Base-by-base conservation (phyloP, 2,888 invertebrate genomes). In the Sesamia inferens region DNA sequence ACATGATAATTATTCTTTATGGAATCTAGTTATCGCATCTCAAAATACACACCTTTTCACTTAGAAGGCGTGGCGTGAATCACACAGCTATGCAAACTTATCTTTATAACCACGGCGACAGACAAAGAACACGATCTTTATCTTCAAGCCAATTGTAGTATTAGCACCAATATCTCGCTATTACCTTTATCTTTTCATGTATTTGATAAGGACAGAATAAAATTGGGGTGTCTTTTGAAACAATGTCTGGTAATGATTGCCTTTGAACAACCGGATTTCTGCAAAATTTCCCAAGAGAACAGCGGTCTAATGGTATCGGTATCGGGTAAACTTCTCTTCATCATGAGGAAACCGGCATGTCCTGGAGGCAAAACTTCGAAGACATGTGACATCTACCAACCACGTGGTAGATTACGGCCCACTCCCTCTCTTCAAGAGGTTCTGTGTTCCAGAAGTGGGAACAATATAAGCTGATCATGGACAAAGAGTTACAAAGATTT, bases 111-210 rank as follows among this genome's bases (percentile, higher is more conserved):
- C 22, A 19, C 58, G 42, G 44, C 22, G 55, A 10, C 16, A 31
- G 24, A 74, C 58, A 74, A 67, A 59, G 44, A 19, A 2, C 14
- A 11, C 22, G n/a, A 22, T 62, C 39, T 22, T 22, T 51, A 74
- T 74, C 76, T 13, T 51, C 16, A 8, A 22, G 51, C 6, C 8
- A 66, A 51, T 76, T 19, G 31, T 76, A 14, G 5, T 74, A 74
- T 31, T 76, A 31, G 31, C 31, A n/a, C 68, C 48, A 76, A 76
- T 74, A 76, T 67, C 42, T 31, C 42, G 42, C 42, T 65, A 2
- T n/a, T 64, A 39, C 4, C 22, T 22, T 24, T 48, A 75, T 74
- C n/a, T 48, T 13, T 39, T 4, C 47, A 5, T 57, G 57, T 74
- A 42, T 74, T 19, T 4, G 62, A 74, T 74, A 73, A 4, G 19